phyloP scores from a whole-genome alignment of 2,797 vertebrate species.

The Semaprochilodus insignis region DNA sequence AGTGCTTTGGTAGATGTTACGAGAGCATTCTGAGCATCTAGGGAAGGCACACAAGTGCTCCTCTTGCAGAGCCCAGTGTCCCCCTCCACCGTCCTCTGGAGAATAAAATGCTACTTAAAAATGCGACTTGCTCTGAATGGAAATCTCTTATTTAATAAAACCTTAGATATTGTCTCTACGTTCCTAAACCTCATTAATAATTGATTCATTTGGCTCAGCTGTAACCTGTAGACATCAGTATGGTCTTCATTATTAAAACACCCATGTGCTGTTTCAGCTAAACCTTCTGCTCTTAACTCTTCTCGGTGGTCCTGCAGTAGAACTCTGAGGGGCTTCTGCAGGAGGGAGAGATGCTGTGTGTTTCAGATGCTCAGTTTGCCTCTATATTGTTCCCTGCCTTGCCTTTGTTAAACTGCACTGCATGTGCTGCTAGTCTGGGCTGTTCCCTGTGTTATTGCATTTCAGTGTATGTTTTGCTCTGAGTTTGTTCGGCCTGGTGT shows the following conservation, averaged over 20 bases:
- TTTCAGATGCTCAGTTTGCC: constrained; percentile 32
- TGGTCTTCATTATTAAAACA: not conserved
- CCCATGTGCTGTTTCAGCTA: not conserved
- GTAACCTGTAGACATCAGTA: not conserved
- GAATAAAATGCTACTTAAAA: not conserved
- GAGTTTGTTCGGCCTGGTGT: not conserved
- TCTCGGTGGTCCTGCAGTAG: not conserved
- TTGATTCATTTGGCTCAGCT: not conserved
- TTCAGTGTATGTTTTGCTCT: not conserved
- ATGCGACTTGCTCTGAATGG: not conserved
- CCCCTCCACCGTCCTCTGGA: too few relatives aligned
- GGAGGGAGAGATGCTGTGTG: constrained; percentile 13
- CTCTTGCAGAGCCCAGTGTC: constrained; percentile 25
- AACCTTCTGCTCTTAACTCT: not conserved
- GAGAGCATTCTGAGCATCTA: constrained; percentile 23
- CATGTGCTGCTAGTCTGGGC: constrained; percentile 37
- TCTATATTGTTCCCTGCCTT: constrained; percentile 16
- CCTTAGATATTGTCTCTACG: not conserved
- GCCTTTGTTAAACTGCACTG: constrained; percentile 37
- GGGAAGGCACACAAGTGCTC: not conserved
- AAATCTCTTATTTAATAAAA: not conserved
- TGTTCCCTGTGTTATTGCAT: constrained; percentile 17
- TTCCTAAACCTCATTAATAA: not conserved
- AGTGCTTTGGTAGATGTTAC: constrained; percentile 1
- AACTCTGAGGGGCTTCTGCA: constrained; percentile 20